Base-by-base conservation (phyloP, 2,113 vertebrate species). In the Silurus meridionalis region DNA sequence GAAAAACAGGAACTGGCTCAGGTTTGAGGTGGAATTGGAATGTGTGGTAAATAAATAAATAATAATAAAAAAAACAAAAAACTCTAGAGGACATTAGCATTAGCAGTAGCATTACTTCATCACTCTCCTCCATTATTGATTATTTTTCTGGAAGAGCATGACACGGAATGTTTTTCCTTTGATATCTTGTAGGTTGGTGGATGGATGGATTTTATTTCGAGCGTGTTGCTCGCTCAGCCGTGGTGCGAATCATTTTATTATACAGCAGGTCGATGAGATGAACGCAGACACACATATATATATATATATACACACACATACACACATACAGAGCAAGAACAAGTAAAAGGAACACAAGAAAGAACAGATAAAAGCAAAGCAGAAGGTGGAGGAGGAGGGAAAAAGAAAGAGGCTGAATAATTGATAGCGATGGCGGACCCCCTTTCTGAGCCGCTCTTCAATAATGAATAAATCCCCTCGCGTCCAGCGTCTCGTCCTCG, bases 391-490 rank as follows among this genome's bases (percentile, higher is more conserved):
- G 25, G 63, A 50, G 25, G 23, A 15, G 15, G 5, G 75, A 72
- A 8, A 19, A 0, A 71, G 80, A 52, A 50, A 64, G 46, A 63
- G 28, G 48, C 52, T 91, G 87, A 91, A 91, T 92, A 87, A 91
- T 92, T 91, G 83, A 92, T 91, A 83, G 60, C 37, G 63, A 84
- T 84, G 63, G 88, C 88, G 87, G 85, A 82, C 87, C 88, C 89
- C 57, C 86, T 87, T 82, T 90, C 63, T 57, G 83, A 46, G 80
- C 82, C 78, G 37, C 52, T 37, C 46, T 37, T 92, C 50, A 92
- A 92, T 92, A 89, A 92, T 92, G 85, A 83, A 92, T 89, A 50
- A 83, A 64, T 78, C 87, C 83, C 80, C 83, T 84, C 50, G 17
- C 50, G 77, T 77, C 52, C 7, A 57, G n/a, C 82, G 74, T 52